phyloP scores from a whole-genome alignment of 2,797 vertebrate species.

The Scolopax bukidnonensis region DNA sequence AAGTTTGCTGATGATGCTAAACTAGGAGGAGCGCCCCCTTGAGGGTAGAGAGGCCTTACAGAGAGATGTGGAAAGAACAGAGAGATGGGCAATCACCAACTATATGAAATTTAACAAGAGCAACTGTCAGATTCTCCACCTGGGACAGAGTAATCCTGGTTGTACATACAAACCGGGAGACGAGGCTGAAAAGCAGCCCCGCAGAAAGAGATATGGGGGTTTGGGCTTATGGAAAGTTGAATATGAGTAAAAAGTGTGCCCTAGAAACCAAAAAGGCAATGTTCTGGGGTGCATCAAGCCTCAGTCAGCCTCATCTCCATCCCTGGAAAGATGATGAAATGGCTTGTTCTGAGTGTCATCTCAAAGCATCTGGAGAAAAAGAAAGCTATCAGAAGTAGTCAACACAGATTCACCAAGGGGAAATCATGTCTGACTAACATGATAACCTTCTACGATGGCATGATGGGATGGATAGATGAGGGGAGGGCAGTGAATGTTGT shows the following conservation, averaged over 20 bases:
- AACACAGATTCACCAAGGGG: no score
- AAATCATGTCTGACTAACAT: no score
- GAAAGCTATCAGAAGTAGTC: no score
- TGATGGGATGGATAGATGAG: no score
- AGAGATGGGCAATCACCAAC: background rate
- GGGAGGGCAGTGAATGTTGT: no score
- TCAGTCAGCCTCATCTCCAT: no score
- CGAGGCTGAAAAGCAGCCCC: background rate
- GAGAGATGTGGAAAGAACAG: background rate
- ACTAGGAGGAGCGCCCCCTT: background rate
- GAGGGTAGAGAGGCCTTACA: background rate
- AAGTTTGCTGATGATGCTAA: background rate
- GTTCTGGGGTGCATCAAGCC: background rate
- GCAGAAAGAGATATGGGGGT: background rate
- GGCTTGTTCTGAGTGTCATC: no score
- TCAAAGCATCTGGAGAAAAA: no score
- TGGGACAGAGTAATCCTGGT: background rate
- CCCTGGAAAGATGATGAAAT: no score
- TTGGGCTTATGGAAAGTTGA: background rate
- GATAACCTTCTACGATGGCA: no score
- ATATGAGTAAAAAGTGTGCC: background rate
- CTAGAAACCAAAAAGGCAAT: background rate
- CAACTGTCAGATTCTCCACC: background rate
- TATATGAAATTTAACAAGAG: background rate
- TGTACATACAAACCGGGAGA: rapidly evolving